Base-by-base conservation (phyloP, 2,113 vertebrate species). In the Odocoileus virginianus region DNA sequence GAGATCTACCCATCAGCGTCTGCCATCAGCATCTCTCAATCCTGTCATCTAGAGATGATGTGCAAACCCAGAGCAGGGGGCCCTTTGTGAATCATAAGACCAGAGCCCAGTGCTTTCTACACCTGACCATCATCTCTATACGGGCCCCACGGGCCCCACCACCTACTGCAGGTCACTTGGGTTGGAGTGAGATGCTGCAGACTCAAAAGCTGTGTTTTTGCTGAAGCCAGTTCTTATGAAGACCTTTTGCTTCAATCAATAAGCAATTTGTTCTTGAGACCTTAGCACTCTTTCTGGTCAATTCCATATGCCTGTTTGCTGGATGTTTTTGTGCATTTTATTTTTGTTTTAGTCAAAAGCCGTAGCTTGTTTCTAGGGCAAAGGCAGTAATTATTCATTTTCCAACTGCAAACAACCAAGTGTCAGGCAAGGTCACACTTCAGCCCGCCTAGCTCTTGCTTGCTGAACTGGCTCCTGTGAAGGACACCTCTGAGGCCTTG, bases 321-420 rank as follows among this genome's bases (percentile, higher is more conserved):
- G 8, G 7, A 28, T 61, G n/a, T 83, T 87, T 87, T 92, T 33
- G 57, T 90, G 28, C 50, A 82, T 83, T 94, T 87, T 87, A 36
- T 54, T 93, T 95, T 95, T 94, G 90, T 92, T 91, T 87, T 93
- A 40, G 43, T 85, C 79, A 78, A 87, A 90, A 95, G 55, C 52
- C 40, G 14, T 28, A 57, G 28, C 28, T 54, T 82, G 15, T 88
- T 33, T 45, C 21, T 89, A 40, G 40, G 43, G 55, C 28, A 64
- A 90, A 92, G 52, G 23, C 27, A 85, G 23, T 33, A 43, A 84
- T 91, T 55, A n/a, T 27, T 91, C 40, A 10, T 23, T 76, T 6
- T 78, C 71, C 88, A 82, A 12, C 28, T 54, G 67, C 23, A 86
- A 45, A 28, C 27, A 43, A 43, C 3, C 13, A 0, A 25, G 36